Base-by-base conservation (phyloP, 2,888 invertebrate species). In the Glyphotaelius pellucidus region DNA sequence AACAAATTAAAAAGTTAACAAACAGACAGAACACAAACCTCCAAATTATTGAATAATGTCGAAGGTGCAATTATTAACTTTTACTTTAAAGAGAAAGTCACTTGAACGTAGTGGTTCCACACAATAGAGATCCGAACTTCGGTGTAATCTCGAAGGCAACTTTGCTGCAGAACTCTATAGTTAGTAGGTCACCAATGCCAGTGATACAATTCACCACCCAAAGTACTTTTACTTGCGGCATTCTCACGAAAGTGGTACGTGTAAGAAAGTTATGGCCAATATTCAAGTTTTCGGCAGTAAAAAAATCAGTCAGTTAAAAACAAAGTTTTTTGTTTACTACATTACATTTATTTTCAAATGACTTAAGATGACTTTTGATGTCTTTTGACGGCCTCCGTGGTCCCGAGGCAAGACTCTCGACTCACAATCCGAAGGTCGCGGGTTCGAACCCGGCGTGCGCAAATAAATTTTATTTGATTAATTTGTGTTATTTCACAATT, bases 31-130 rank as follows among this genome's bases (percentile, higher is more conserved):
- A 67, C 25, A 67, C n/a, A 25, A 67, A n/a, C 67, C 67, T 25
- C 67, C 19, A 67, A 67, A 67, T 67, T 67, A 67, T 67, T 67
- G 67, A 67, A 67, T 67, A 67, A 67, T 67, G 67, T 67, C 5
- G 67, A 67, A 67, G 67, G 7, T 67, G 67, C 67, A 67, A 67
- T 67, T 67, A 67, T 67, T 67, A 25, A 67, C 67, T 67, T 67
- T 67, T 67, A 67, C 67, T 67, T 67, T 67, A 67, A 67, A 67
- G 67, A 67, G 67, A 67, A 67, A 67, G 67, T 67, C 67, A 67
- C 67, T 67, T 67, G 67, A 67, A n/a, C 67, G 67, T n/a, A 67
- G 67, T 7, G 67, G 67, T 5, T 67, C 67, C 67, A 67, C 67
- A 25, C 67, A 25, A 67, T 19, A 25, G 25, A 25, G 7, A 25